Conservation (phyloP, 1,140 invertebrate genomes). For the Ectropis grisescens region DNA sequence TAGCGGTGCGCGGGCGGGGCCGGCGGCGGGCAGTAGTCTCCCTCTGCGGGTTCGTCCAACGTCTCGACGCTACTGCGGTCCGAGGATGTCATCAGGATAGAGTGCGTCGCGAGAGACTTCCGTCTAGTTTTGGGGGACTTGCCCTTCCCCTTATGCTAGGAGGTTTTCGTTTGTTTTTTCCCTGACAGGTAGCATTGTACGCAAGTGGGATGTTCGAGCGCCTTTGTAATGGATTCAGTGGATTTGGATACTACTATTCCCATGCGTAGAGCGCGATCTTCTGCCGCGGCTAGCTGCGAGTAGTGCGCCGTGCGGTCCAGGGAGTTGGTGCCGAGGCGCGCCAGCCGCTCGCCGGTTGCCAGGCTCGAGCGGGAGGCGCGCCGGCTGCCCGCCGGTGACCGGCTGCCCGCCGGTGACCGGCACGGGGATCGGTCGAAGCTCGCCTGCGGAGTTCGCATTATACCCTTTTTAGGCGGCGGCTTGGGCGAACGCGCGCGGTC, state of each 20-base stretch:
- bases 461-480: conserved; percentile 61
- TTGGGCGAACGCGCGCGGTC: conserved; percentile 59
- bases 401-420: conserved; percentile 58
- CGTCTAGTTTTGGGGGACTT: conserved; percentile 66
- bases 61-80: conserved; percentile 63
- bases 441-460: conserved; percentile 64
- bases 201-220: conserved; percentile 76
- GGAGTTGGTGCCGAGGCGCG: conserved; percentile 62
- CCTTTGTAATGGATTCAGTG: conserved; percentile 65
- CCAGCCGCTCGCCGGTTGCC: conserved; percentile 60
- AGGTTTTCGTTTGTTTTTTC: conserved; percentile 71
- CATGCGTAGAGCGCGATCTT: conserved; percentile 67
- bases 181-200: conserved; percentile 75
- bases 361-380: conserved; percentile 53
- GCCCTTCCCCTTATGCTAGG: conserved; percentile 73
- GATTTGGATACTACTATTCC: conserved; percentile 68
- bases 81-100: conserved; percentile 49
- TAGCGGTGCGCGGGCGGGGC: conserved; percentile 27
- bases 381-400: conserved; percentile 61
- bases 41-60: conserved; percentile 40
- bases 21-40: conserved; percentile 33
- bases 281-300: conserved; percentile 60
- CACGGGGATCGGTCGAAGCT: conserved; percentile 63
- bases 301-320: conserved; percentile 63
- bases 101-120: conserved; percentile 42